Evolutionary conservation across 2,888 invertebrate species (phyloP).

Genomic region (Ernsta delagoae): DNA sequence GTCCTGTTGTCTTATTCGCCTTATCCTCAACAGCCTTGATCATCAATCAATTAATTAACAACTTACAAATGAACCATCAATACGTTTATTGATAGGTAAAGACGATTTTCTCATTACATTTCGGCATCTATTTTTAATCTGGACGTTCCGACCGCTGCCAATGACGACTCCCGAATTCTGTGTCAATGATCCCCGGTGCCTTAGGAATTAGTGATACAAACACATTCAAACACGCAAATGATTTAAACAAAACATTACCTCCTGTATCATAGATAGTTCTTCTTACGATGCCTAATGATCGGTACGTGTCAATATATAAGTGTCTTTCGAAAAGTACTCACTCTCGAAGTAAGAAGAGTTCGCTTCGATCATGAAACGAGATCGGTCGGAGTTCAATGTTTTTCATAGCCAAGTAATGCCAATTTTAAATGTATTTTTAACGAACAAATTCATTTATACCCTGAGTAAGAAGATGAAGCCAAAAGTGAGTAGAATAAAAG

Average conservation of each 20-base stretch:
- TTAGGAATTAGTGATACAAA: not conserved
- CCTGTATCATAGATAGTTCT: not conserved
- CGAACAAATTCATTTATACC: slow-evolving; percentile 3
- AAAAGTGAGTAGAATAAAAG: slow-evolving; percentile 20
- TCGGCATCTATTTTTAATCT: slow-evolving; percentile 31
- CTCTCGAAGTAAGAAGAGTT: not conserved
- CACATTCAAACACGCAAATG: too few species aligned
- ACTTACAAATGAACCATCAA: too few species aligned
- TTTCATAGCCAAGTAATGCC: slow-evolving; percentile 1
- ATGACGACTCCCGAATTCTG: slow-evolving; percentile 7
- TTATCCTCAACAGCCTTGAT: too few species aligned
- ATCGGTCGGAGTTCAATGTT: slow-evolving; percentile 2
- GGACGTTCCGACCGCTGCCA: slow-evolving; percentile 26
- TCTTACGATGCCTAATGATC: slow-evolving; percentile 9
- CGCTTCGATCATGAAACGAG: slow-evolving; percentile 23
- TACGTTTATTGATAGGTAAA: too few species aligned
- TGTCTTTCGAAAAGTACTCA: not conserved
- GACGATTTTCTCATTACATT: slow-evolving; percentile 12
- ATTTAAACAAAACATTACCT: too few species aligned
- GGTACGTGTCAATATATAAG: slow-evolving; percentile 26
- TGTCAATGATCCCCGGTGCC: slow-evolving; percentile 30
- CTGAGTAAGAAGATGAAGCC: slow-evolving; percentile 10
- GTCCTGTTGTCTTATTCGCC: too few species aligned
- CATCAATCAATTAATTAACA: too few species aligned
- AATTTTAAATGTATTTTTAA: not conserved